These are phyloP conservation scores for Crotalus horridus DNA, from an alignment of 2,113 vertebrate genomes.

Conservation along the genomic window DNA sequence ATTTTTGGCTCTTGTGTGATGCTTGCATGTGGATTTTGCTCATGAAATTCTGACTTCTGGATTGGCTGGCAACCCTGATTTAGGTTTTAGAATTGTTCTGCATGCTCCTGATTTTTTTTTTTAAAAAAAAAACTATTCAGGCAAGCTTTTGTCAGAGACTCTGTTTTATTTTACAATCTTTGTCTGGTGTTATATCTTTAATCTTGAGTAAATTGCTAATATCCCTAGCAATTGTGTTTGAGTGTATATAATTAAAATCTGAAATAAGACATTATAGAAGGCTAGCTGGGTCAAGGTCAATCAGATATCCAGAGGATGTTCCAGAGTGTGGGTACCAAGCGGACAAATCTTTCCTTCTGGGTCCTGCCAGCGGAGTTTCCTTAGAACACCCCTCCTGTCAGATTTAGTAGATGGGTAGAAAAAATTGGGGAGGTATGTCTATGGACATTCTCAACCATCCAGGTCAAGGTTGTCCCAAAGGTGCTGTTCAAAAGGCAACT, in stretches of 20 bases:
- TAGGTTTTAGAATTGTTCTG: neutral
- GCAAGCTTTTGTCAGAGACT: neutral
- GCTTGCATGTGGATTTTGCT: neutral
- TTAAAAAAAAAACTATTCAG: neutral
- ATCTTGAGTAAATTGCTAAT: neutral
- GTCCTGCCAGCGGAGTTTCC: neutral
- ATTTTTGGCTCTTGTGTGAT: neutral
- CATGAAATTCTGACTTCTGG: neutral
- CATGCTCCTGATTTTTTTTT: neutral
- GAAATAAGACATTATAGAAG: neutral
- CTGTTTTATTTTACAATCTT: neutral
- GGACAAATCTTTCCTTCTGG: neutral
- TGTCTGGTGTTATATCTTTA: neutral
- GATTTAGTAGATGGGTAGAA: neutral
- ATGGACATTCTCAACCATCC: too few species aligned
- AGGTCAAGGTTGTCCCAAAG: too few species aligned
- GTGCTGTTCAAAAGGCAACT: too few species aligned
- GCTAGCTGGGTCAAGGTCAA: neutral
- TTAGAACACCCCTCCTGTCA: neutral
- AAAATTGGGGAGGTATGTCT: too few species aligned
- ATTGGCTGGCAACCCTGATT: neutral
- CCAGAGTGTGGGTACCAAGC: neutral
- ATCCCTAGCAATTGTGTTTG: neutral
- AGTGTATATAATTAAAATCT: neutral
- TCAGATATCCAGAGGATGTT: neutral